A percentile compares a stretch with the other conserved stretches of the same genome.
Evolutionary conservation across 2,113 vertebrate genomes (phyloP).

Genomic region (Nibea coibor): DNA sequence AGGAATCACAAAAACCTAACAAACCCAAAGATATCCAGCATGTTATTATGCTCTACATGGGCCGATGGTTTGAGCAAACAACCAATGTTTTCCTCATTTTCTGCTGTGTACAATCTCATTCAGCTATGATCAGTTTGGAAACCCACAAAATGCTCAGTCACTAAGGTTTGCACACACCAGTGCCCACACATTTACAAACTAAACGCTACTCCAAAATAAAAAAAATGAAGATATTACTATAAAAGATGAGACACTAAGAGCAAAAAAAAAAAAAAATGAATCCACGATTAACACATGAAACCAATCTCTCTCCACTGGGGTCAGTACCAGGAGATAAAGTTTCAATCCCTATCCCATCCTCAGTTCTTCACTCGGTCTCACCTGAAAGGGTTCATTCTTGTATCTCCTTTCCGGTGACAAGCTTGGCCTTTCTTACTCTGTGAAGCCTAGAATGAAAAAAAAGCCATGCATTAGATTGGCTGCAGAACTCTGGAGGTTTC

Average conservation of each 20-base stretch:
- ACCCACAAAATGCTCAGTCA: too few relatives aligned
- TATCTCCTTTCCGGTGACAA: constrained; percentile 56
- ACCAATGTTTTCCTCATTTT: too few relatives aligned
- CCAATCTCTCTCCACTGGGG: neutral
- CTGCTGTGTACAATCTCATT: too few relatives aligned
- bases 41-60: too few relatives aligned
- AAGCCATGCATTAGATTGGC: constrained; percentile 53
- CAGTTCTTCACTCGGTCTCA: constrained; percentile 52
- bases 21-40: too few relatives aligned
- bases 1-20: too few relatives aligned
- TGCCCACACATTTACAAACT: too few relatives aligned
- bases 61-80: too few relatives aligned
- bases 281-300: neutral
- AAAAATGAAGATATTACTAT: neutral
- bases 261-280: neutral
- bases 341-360: constrained; percentile 13
- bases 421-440: constrained; percentile 60
- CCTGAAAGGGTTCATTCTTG: constrained; percentile 64
- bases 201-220: too few relatives aligned
- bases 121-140: too few relatives aligned
- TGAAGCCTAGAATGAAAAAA: constrained; percentile 42
- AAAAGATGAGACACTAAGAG: neutral
- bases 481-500: constrained; percentile 54
- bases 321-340: constrained; percentile 15
- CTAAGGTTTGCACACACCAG: too few relatives aligned